Conservation (phyloP, 2,888 invertebrate genomes). For the Gortyna flavago region DNA sequence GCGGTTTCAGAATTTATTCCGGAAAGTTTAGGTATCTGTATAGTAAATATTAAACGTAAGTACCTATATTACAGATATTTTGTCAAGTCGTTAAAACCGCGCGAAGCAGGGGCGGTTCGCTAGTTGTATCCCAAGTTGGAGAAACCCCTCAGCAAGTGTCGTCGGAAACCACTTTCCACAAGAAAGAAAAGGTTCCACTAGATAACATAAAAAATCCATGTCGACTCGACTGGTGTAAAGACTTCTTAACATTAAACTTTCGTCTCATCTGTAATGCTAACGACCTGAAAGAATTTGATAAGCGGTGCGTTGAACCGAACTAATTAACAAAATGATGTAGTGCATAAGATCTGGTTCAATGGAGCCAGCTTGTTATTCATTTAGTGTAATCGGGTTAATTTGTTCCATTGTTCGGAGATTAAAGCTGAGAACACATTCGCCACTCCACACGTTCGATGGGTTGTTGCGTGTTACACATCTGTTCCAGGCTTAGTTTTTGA, state of each 20-base stretch:
- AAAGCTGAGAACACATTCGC: constrained; percentile 7
- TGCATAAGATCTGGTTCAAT: constrained; percentile 40
- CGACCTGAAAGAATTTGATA: constrained; percentile 54
- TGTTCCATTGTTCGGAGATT: constrained; percentile 33
- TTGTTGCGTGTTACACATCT: neutral
- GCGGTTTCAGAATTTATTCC: neutral
- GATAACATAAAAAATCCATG: neutral
- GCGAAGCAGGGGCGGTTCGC: too few species aligned
- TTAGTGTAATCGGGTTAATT: constrained; percentile 21
- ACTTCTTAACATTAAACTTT: constrained; percentile 44
- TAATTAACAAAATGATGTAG: constrained; percentile 25
- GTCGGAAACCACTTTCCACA: neutral
- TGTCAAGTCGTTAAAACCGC: neutral
- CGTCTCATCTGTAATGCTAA: constrained; percentile 42
- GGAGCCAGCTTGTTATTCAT: constrained; percentile 29
- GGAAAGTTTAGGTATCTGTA: too few species aligned
- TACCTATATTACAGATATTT: neutral
- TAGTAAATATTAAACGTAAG: neutral
- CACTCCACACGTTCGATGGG: neutral
- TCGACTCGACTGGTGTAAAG: neutral
- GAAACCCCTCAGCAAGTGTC: neutral
- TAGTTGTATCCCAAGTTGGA: neutral
- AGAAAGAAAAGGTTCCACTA: neutral
- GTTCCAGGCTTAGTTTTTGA: constrained; percentile 4
- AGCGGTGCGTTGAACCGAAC: constrained; percentile 60